Evolutionary conservation across 2,888 invertebrate species (phyloP), one percentile per base, ranked within the genome.

Genomic region (Parthenolecanium corni): DNA sequence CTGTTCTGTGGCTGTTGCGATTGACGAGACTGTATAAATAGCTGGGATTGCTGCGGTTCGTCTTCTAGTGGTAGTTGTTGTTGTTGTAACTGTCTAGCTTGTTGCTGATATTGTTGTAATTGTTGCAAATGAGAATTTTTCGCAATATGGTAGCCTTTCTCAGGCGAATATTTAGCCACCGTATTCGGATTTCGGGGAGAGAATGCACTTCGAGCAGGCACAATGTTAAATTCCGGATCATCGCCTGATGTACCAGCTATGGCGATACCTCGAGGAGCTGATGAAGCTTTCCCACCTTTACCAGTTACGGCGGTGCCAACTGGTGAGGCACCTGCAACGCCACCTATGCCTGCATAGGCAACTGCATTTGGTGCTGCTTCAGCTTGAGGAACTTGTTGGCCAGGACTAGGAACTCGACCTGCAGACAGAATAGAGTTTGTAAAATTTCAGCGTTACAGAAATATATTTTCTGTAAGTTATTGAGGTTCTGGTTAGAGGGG

Each of bases 231-330:
- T 21, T 57, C 49, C 0, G 65, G 64, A 2, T 69, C 68, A 11
- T 71, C 69, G 20, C 74, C 73, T 38, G 77, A 78, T 21, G 78
- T 77, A 2, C 53, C 53, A 1, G 53, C 53, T 16, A 78, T 74
- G 1, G 79, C 77, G 18, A 78, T 77, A 18, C 77, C 78, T 52
- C 73, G 72, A 21, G 79, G 79, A 65, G 75, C 76, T 0, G 78
- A 74, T 16, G 78, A 64, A 9, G 70, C 70, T 65, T 69, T 68
- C 2, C 78, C 78, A 64, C 74, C 75, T 62, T 74, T 73, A 25
- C 78, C 78, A 20, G 75, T 77, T 21, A 78, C 69, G 2, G 79
- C 78, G 12, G 77, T 77, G 9, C 73, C 77, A 53, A 73, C 70
- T 3, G 78, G 78, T 14, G 74, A 73, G 3, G 78, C 75, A 12